Evolutionary conservation across 2,888 invertebrate genomes (phyloP).

Genomic region (Podabrus alpinus): DNA sequence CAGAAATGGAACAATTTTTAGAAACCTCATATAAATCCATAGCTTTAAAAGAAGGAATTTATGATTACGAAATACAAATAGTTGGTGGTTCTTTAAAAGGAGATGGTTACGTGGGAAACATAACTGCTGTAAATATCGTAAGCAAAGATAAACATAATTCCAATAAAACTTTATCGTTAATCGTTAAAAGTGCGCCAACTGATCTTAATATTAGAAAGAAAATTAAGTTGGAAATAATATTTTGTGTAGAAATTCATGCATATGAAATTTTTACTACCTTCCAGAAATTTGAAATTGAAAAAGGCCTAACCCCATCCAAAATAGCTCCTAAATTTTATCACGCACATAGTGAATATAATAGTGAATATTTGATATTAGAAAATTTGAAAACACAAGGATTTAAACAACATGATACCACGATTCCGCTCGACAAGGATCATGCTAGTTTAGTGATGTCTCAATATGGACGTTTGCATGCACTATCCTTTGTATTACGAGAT

Average conservation of each 20-base stretch:
- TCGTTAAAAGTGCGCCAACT: slow-evolving; percentile 20
- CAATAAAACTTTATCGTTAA: slow-evolving; percentile 23
- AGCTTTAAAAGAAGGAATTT: slow-evolving; percentile 6
- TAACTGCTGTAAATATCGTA: slow-evolving; percentile 33
- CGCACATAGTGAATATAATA: not conserved
- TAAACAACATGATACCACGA: slow-evolving; percentile 38
- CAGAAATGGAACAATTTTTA: not conserved
- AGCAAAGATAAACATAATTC: slow-evolving; percentile 14
- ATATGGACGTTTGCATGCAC: slow-evolving; percentile 45
- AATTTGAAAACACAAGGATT: slow-evolving; percentile 40
- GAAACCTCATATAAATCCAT: slow-evolving; percentile 2
- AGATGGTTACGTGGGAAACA: slow-evolving; percentile 39
- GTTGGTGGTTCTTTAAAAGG: slow-evolving; percentile 32
- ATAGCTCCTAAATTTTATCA: slow-evolving; percentile 2
- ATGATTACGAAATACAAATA: slow-evolving; percentile 20
- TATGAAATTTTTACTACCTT: not conserved
- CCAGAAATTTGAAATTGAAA: slow-evolving; percentile 1
- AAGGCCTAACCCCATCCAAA: not conserved
- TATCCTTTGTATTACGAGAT: slow-evolving; percentile 42
- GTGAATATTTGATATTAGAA: slow-evolving; percentile 40
- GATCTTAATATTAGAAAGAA: not conserved
- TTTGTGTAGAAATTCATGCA: slow-evolving; percentile 1
- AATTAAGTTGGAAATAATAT: not conserved
- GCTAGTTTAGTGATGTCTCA: slow-evolving; percentile 39
- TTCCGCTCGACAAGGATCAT: slow-evolving; percentile 42